Conservation (phyloP, 2,888 invertebrate genomes). For the Cybosia mesomella region DNA sequence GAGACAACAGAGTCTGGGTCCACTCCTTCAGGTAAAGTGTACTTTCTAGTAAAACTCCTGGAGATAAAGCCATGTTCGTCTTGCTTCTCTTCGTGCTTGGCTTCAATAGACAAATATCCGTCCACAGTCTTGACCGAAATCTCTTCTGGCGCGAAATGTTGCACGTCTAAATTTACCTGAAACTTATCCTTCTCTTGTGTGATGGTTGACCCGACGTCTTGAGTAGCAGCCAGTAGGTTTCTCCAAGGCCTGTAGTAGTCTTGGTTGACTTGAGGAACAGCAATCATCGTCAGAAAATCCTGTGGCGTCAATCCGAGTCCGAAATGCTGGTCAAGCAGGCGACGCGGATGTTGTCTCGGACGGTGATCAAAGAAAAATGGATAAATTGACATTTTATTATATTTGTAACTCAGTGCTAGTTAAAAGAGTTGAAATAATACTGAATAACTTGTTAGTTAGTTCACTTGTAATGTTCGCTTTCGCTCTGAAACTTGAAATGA, state of each 20-base stretch:
- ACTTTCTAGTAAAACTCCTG: conserved; percentile 90
- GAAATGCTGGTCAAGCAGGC: conserved; percentile 66
- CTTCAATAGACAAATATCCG: conserved; percentile 89
- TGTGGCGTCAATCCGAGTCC: conserved; percentile 69
- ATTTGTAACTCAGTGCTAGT: conserved; percentile 6
- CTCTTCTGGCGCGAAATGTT: conserved; percentile 91
- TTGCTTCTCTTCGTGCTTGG: conserved; percentile 92
- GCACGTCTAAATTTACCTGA: conserved; percentile 90
- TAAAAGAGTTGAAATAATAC: not conserved
- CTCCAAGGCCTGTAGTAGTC: conserved; percentile 87
- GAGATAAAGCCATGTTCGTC: conserved; percentile 93
- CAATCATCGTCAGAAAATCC: conserved; percentile 64
- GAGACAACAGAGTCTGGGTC: conserved; percentile 90
- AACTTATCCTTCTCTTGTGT: conserved; percentile 84
- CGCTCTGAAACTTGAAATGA: conserved; percentile 18
- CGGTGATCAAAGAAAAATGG: conserved; percentile 70
- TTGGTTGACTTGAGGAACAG: conserved; percentile 59
- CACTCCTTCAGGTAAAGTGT: conserved; percentile 85
- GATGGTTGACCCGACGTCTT: conserved; percentile 82
- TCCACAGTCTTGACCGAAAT: conserved; percentile 91
- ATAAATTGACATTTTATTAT: conserved; percentile 72
- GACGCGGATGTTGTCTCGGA: conserved; percentile 57
- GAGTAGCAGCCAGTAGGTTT: conserved; percentile 81
- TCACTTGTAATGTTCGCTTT: conserved; percentile 7
- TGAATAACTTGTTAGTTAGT: not conserved